Evolutionary conservation across 2,113 vertebrate genomes (phyloP).

Genomic region (Chaetodon trifascialis): DNA sequence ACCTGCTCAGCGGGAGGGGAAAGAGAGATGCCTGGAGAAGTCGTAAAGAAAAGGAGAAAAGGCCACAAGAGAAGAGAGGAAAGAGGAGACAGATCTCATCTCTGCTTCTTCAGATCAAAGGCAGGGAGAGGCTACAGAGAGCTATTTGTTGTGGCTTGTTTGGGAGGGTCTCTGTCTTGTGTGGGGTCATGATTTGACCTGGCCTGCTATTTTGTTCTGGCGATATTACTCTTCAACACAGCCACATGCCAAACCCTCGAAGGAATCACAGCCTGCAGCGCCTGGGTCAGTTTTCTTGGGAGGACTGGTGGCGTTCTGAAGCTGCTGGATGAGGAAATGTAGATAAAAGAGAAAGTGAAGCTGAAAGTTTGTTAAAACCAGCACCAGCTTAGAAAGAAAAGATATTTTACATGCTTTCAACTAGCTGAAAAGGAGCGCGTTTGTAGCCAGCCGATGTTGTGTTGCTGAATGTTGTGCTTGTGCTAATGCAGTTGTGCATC

Average conservation of each 20-base stretch:
- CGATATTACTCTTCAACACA: constrained; percentile 37
- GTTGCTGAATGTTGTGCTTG: constrained; percentile 32
- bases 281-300: constrained; percentile 19
- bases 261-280: constrained; percentile 31
- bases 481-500: constrained; percentile 56
- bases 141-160: constrained; percentile 77
- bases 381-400: neutral
- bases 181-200: constrained; percentile 60
- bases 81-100: constrained; percentile 62
- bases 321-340: neutral
- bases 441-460: neutral
- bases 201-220: constrained; percentile 57
- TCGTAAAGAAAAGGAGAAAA: constrained; percentile 56
- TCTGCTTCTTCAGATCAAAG: constrained; percentile 77
- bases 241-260: constrained; percentile 36
- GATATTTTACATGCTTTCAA: neutral
- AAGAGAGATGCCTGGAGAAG: constrained; percentile 60
- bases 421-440: neutral
- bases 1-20: constrained; percentile 73
- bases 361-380: constrained; percentile 22
- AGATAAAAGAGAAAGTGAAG: neutral
- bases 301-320: neutral
- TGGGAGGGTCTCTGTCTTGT: constrained; percentile 57
- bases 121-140: constrained; percentile 60
- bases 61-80: constrained; percentile 58